Evolutionary conservation across 1,140 invertebrate genomes (phyloP).

Genomic region (Periplaneta americana): DNA sequence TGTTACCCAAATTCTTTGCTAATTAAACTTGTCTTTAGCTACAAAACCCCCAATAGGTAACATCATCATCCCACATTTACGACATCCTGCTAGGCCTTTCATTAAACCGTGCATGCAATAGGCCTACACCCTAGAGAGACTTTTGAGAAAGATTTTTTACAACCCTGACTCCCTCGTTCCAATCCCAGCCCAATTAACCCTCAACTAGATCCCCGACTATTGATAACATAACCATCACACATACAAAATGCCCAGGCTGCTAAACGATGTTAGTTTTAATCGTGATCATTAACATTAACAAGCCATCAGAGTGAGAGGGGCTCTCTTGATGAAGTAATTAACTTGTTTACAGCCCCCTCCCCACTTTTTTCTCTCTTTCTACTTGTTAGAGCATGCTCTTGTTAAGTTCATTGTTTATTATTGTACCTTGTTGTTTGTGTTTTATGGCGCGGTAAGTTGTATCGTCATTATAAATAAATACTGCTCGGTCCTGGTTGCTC

Average conservation of each 20-base stretch:
- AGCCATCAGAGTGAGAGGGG: not conserved
- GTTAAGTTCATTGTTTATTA: not conserved
- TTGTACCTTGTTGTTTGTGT: not conserved
- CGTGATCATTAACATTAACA: conserved; percentile 10
- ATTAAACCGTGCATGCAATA: not conserved
- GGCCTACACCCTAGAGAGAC: no score
- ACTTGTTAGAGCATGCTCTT: not conserved
- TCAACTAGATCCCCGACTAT: not conserved
- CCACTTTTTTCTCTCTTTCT: no score
- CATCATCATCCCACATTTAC: no score
- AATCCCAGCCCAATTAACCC: not conserved
- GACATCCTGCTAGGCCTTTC: no score
- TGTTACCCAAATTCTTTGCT: no score
- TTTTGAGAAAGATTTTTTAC: not conserved
- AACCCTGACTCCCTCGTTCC: not conserved
- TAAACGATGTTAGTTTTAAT: conserved; percentile 11
- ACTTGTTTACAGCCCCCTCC: not conserved
- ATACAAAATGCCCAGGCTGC: not conserved
- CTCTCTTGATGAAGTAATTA: conserved; percentile 1
- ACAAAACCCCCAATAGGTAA: no score
- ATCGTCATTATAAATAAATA: not conserved
- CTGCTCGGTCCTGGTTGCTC: not conserved
- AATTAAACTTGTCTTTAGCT: no score
- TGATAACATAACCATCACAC: not conserved
- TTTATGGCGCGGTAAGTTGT: not conserved